Conservation (phyloP, 2,888 invertebrate species). For the Acleris emargana region DNA sequence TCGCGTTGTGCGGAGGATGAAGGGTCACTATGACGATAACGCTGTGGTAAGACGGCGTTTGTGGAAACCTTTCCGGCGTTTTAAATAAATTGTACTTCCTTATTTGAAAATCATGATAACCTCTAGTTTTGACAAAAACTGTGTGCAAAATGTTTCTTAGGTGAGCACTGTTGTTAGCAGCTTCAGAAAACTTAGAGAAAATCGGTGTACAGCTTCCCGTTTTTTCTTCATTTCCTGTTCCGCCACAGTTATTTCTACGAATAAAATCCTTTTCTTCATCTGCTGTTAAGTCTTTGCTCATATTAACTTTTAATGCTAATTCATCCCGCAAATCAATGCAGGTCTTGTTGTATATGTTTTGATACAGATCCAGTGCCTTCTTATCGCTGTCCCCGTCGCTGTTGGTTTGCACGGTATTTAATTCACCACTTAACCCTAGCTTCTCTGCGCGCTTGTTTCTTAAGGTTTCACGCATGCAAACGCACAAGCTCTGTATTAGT, state of each 20-base stretch:
- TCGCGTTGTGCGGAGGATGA: constrained; percentile 41
- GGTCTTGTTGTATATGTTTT: constrained; percentile 64
- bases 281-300: constrained; percentile 24
- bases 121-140: constrained; percentile 55
- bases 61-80: constrained; percentile 39
- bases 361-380: constrained; percentile 56
- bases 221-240: constrained; percentile 20
- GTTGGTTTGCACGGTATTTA: constrained; percentile 42
- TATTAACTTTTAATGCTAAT: constrained; percentile 47
- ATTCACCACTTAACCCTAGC: constrained; percentile 41
- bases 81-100: constrained; percentile 57
- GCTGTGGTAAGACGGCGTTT: constrained; percentile 45
- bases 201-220: neutral
- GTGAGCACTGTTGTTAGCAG: constrained; percentile 25
- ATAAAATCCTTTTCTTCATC: constrained; percentile 40
- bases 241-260: constrained; percentile 42
- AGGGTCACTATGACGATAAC: constrained; percentile 67
- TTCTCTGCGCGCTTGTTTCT: constrained; percentile 49
- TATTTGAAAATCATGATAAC: constrained; percentile 59
- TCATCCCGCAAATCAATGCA: constrained; percentile 59
- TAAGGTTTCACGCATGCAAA: constrained; percentile 64
- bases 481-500: constrained; percentile 67
- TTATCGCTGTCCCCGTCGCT: constrained; percentile 38
- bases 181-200: neutral
- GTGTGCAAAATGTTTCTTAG: constrained; percentile 54